Percentiles rank a stretch among this genome's conserved stretches.
phyloP scores from a whole-genome alignment of 2,113 vertebrate species.

The Triplophysa tibetana region DNA sequence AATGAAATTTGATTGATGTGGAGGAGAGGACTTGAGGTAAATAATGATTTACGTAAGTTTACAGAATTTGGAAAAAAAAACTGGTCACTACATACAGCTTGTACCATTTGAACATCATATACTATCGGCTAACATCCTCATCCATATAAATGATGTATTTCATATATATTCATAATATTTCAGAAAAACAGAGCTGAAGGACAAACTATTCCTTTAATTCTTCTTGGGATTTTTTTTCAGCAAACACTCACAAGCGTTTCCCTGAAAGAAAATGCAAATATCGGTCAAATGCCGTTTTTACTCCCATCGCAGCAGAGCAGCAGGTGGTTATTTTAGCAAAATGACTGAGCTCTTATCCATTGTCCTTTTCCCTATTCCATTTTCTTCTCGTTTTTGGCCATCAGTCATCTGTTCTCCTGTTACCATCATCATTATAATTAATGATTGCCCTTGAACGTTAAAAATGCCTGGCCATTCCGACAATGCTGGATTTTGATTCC shows the following conservation, averaged over 20 bases:
- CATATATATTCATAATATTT: not conserved
- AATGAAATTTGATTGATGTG: no score
- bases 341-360: conserved; percentile 8
- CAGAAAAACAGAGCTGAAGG: not conserved
- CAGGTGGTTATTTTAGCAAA: conserved; percentile 35
- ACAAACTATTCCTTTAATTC: not conserved
- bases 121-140: no score
- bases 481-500: conserved; percentile 33
- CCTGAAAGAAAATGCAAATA: conserved; percentile 14
- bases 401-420: conserved; percentile 39
- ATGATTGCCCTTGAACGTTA: conserved; percentile 31
- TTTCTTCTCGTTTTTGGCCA: not conserved
- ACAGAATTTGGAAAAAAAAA: no score
- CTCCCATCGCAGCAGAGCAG: conserved; percentile 22
- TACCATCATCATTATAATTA: conserved; percentile 28
- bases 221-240: not conserved
- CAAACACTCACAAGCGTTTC: not conserved
- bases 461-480: conserved; percentile 30
- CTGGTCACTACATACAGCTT: no score
- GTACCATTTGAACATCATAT: no score
- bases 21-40: no score
- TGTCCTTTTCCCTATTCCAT: not conserved
- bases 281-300: not conserved
- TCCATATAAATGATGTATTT: no score
- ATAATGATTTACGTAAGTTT: no score